Evolutionary conservation across 2,888 invertebrate species (phyloP).

Genomic region (Plebejus melissa): DNA sequence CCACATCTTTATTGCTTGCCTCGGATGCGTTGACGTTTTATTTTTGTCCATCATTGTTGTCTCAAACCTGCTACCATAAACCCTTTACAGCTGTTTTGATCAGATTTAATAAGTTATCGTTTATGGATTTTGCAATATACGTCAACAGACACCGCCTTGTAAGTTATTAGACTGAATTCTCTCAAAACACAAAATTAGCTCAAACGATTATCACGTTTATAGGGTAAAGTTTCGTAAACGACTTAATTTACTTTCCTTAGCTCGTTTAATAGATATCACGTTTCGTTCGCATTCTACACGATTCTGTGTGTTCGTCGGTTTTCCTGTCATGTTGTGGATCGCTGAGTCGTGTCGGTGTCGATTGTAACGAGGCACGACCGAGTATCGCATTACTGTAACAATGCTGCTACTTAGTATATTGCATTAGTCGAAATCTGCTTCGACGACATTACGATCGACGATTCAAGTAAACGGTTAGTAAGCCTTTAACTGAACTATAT

Average conservation of each 20-base stretch:
- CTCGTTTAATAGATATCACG: constrained; percentile 9
- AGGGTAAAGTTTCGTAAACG: not conserved
- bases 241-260: not conserved
- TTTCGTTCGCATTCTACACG: not conserved
- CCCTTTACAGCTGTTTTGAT: not conserved
- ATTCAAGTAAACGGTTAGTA: not conserved
- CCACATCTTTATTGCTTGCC: constrained; percentile 39
- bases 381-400: constrained; percentile 39
- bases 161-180: not conserved
- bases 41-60: constrained; percentile 11
- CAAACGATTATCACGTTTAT: not conserved
- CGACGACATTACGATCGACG: not conserved
- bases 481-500: not conserved
- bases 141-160: not conserved
- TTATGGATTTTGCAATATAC: not conserved
- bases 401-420: constrained; percentile 30
- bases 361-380: constrained; percentile 45
- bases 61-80: constrained; percentile 6
- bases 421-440: constrained; percentile 8
- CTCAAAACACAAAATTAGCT: not conserved
- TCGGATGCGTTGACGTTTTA: not conserved
- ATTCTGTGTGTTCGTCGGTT: constrained; percentile 22
- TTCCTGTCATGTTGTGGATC: constrained; percentile 38
- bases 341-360: constrained; percentile 46
- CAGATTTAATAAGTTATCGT: not conserved